These are phyloP conservation scores for Melanostigma gelatinosum DNA, from an alignment of 2,113 vertebrate genomes.

Conservation along the genomic window DNA sequence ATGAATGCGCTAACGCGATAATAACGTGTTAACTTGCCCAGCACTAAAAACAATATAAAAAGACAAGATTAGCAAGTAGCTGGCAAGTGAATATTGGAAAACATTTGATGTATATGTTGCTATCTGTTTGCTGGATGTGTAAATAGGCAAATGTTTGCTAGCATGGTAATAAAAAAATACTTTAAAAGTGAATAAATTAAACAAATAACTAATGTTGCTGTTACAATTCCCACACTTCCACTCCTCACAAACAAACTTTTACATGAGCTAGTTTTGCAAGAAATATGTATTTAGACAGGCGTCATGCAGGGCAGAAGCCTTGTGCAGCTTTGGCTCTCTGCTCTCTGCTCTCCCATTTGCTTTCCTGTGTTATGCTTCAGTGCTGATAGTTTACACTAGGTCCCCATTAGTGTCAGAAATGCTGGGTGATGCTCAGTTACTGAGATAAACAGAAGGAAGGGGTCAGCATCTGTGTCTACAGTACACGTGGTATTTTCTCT, in stretches of 20 bases:
- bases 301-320: background rate
- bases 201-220: background rate
- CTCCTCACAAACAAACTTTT: background rate
- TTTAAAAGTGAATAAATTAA: background rate
- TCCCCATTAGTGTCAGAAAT: constrained; percentile 69
- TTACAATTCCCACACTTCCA: background rate
- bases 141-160: background rate
- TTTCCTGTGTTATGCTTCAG: constrained; percentile 51
- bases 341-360: constrained; percentile 21
- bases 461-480: background rate
- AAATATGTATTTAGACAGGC: background rate
- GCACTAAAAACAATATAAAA: background rate
- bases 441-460: constrained; percentile 26
- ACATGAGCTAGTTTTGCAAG: background rate
- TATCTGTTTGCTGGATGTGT: background rate
- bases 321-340: background rate
- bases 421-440: constrained; percentile 40
- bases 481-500: constrained; percentile 17
- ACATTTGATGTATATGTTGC: background rate
- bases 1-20: no score
- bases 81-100: background rate
- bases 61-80: background rate
- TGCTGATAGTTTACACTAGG: constrained; percentile 62
- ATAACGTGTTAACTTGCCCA: no score
- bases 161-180: background rate